These are phyloP conservation scores for Pseudomugil tenellus DNA, from an alignment of 2,797 vertebrate genomes.

Conservation along the genomic window DNA sequence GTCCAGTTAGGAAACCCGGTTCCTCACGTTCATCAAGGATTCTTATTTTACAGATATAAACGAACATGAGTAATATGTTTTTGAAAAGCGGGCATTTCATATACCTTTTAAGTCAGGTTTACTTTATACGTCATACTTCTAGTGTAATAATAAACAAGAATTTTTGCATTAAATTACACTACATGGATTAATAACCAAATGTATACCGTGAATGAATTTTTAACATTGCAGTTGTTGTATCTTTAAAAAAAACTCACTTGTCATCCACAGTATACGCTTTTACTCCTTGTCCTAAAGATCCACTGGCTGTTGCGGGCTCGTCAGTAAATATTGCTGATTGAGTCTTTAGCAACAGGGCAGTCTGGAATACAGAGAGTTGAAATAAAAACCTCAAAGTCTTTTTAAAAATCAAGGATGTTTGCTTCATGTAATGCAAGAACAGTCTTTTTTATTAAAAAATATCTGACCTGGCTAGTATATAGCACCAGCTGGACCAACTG, in stretches of 20 bases:
- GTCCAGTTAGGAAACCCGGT: constrained; percentile 95
- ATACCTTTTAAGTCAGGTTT: not conserved
- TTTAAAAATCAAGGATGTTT: not conserved
- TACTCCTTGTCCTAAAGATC: constrained; percentile 83
- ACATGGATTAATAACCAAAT: not conserved
- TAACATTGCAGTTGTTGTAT: not conserved
- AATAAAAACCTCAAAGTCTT: not conserved
- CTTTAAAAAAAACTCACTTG: constrained; percentile 82
- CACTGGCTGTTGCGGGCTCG: constrained; percentile 76
- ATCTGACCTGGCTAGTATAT: constrained; percentile 95
- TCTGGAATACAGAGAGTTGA: constrained; percentile 79
- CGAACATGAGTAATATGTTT: not conserved
- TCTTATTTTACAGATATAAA: constrained; percentile 71
- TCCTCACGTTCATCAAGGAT: constrained; percentile 98
- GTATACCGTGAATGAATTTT: not conserved
- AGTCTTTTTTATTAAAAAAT: not conserved
- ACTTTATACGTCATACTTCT: not conserved
- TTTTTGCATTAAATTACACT: no score
- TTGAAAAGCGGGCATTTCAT: not conserved
- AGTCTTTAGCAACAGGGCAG: constrained; percentile 95
- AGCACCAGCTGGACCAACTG: constrained; percentile 97
- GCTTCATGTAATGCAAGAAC: not conserved
- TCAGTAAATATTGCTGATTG: constrained; percentile 93
- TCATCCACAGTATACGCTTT: constrained; percentile 87
- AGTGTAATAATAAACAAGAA: not conserved